Evolutionary conservation across 2,113 vertebrate genomes (phyloP).

Genomic region (Grus americana): DNA sequence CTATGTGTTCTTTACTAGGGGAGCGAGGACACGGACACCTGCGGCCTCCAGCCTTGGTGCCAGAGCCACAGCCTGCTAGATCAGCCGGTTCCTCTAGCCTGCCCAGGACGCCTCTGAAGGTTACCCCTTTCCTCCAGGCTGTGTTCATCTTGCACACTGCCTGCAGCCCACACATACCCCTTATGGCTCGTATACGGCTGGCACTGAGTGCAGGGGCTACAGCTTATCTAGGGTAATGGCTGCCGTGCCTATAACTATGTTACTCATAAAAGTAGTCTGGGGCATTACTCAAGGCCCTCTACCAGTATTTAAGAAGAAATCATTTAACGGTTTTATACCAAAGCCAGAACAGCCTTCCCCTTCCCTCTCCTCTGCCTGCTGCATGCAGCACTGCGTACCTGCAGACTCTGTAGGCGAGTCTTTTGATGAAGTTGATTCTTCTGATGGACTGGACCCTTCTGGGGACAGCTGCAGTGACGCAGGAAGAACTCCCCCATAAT

Average conservation of each 20-base stretch:
- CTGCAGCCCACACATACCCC: background rate
- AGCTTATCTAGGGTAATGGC: background rate
- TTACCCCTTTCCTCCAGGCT: background rate
- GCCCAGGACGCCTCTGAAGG: background rate
- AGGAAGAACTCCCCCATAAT: conserved; percentile 81
- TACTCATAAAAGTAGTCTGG: background rate
- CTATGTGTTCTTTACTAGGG: background rate
- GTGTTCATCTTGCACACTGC: accelerated
- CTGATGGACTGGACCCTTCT: conserved; percentile 67
- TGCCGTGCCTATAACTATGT: background rate
- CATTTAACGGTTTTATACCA: background rate
- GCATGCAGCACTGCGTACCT: conserved; percentile 38
- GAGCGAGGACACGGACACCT: accelerated
- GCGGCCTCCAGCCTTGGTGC: background rate
- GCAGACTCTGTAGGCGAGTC: conserved; percentile 67
- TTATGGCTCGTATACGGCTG: accelerated
- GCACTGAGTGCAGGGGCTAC: background rate
- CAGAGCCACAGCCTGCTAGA: background rate
- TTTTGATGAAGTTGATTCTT: conserved; percentile 79
- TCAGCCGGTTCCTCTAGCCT: background rate
- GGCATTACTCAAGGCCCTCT: background rate
- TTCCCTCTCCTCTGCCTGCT: too few relatives aligned
- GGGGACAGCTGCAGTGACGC: conserved; percentile 61
- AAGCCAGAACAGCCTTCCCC: background rate
- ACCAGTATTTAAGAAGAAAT: background rate